phyloP scores from a whole-genome alignment of 1,140 invertebrate genomes.

The Musca domestica region DNA sequence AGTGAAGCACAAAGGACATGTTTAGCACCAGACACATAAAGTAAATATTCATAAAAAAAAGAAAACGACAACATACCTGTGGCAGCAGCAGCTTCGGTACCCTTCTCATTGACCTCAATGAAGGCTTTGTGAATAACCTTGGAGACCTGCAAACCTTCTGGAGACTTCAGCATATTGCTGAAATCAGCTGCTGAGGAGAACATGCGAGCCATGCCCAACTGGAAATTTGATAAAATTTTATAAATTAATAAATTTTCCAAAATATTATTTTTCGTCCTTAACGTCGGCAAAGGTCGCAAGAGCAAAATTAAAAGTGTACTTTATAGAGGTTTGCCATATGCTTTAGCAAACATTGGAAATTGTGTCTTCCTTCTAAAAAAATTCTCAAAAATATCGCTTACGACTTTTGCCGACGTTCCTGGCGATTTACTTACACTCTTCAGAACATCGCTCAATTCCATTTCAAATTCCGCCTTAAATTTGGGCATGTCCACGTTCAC shows the following conservation, averaged over 20 bases:
- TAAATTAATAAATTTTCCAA: conserved; percentile 1
- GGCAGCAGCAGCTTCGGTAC: conserved; percentile 58
- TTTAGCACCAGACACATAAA: not conserved
- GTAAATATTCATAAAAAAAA: not conserved
- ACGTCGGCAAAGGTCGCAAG: too few relatives aligned
- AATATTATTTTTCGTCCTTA: not conserved
- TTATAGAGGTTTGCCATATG: too few relatives aligned
- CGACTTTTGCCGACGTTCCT: not conserved
- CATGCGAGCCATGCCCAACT: conserved; percentile 61
- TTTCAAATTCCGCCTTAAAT: conserved; percentile 61
- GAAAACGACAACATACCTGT: conserved; percentile 44
- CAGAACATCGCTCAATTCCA: conserved; percentile 57
- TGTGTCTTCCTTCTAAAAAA: not conserved
- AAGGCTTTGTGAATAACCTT: conserved; percentile 60
- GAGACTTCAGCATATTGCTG: conserved; percentile 58
- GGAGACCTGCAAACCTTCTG: conserved; percentile 56
- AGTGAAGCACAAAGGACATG: not conserved
- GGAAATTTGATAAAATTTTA: conserved; percentile 26
- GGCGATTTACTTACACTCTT: conserved; percentile 49
- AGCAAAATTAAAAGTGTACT: too few relatives aligned
- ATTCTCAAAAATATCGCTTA: not conserved
- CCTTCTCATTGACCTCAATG: conserved; percentile 61
- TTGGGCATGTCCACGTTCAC: conserved; percentile 61
- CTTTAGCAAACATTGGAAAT: too few relatives aligned
- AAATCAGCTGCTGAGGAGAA: conserved; percentile 63